Evolutionary conservation across 1,140 invertebrate species (phyloP).

Genomic region (Sesamia nonagrioides): DNA sequence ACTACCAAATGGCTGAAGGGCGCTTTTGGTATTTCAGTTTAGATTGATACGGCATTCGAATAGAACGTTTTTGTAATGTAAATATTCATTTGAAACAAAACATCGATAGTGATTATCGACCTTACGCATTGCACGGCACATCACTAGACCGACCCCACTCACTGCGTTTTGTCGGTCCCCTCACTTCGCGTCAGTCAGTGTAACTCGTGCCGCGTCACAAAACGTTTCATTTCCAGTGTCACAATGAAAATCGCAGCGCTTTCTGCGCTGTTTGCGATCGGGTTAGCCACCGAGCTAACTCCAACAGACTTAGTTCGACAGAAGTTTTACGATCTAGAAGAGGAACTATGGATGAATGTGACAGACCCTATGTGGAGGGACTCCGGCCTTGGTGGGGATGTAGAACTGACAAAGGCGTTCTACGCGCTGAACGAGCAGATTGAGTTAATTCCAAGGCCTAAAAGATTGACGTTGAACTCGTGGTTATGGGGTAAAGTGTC

Average conservation of each 20-base stretch:
- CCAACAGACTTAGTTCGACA: slow-evolving; percentile 88
- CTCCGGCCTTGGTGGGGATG: slow-evolving; percentile 78
- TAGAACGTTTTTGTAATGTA: neutral
- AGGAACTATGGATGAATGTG: slow-evolving; percentile 84
- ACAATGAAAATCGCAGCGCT: slow-evolving; percentile 74
- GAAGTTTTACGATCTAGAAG: slow-evolving; percentile 87
- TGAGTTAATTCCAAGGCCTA: slow-evolving; percentile 74
- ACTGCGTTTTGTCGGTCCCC: slow-evolving; percentile 61
- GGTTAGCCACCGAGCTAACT: slow-evolving; percentile 63
- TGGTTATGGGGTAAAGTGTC: slow-evolving; percentile 88
- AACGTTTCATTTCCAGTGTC: slow-evolving; percentile 58
- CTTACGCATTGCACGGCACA: slow-evolving; percentile 21
- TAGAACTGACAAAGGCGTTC: slow-evolving; percentile 88
- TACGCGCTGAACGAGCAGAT: slow-evolving; percentile 86
- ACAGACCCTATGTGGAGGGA: slow-evolving; percentile 80
- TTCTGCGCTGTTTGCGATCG: slow-evolving; percentile 72
- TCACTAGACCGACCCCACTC: slow-evolving; percentile 70
- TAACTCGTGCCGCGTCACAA: slow-evolving; percentile 64
- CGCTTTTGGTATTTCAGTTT: neutral
- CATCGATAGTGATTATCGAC: slow-evolving; percentile 52
- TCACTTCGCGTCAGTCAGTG: slow-evolving; percentile 66
- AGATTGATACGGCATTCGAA: neutral
- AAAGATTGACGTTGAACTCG: slow-evolving; percentile 80
- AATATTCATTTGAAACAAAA: neutral
- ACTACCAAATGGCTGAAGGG: neutral